Conservation (phyloP, 2,113 vertebrate genomes). For the Mormyrus iriodes region DNA sequence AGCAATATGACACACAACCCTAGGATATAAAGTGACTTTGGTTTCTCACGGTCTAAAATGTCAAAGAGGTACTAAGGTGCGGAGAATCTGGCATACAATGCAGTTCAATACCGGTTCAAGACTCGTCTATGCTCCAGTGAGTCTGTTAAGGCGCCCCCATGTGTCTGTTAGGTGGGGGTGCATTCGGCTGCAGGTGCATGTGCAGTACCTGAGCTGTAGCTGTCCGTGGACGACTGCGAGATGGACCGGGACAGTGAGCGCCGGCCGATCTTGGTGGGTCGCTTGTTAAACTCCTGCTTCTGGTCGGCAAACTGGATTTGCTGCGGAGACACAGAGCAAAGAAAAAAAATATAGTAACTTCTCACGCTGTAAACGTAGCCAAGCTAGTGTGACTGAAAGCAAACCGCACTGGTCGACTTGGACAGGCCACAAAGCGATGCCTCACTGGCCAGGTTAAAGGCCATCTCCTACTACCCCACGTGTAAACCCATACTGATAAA, state of each 20-base stretch:
- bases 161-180: neutral
- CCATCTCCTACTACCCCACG: neutral
- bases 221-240: conserved; percentile 97
- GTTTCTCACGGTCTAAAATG: neutral
- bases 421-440: neutral
- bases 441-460: neutral
- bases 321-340: neutral
- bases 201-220: conserved; percentile 91
- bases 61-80: neutral
- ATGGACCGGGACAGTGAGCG: conserved; percentile 95
- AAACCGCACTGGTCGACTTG: neutral
- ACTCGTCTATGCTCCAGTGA: neutral
- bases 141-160: neutral
- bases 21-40: neutral
- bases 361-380: neutral
- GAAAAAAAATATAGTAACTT: neutral
- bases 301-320: conserved; percentile 99
- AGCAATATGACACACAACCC: neutral
- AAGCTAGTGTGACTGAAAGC: neutral
- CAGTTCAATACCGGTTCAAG: neutral
- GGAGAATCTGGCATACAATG: neutral
- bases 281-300: conserved; percentile 97
- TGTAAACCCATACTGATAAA: neutral
- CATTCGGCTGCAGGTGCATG: neutral
- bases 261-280: conserved; percentile 91